Base-by-base conservation (phyloP, 2,113 vertebrate species). In the Thryonomys swinderianus region DNA sequence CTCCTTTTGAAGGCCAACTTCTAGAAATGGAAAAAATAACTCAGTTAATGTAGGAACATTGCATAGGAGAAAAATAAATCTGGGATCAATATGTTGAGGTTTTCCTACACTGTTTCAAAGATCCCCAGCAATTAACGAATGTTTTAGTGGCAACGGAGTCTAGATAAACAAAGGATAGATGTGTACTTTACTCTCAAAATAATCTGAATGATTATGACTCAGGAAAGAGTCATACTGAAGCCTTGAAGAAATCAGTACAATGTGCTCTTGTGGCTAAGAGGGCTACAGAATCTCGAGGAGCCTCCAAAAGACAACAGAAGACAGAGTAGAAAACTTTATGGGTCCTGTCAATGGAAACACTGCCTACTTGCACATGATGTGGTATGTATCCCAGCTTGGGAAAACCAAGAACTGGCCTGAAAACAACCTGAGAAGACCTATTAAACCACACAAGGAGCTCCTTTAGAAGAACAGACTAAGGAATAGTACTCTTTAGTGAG, bases 191-290 rank as follows among this genome's bases (percentile, higher is more conserved):
- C 82, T 93, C 95, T 97, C 81, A 93, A 97, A 97, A 95, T 96
- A 93, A 92, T 92, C 71, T 91, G 85, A 97, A 95, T 85, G 89
- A 95, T 96, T 95, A 97, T 97, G 97, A 97, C 96, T 97, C 97
- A 97, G 92, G 95, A 95, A 95, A 93, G 88, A 96, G 95, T 96
- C 96, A 96, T 92, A 61, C 73, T 81, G 40, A 51, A 94, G 85
- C 94, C 95, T 93, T 93, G 55, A 90, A 96, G 73, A 96, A 96
- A 95, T 96, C 48, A 88, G 34, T 62, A 96, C 93, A 97, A 90
- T 95, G 93, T 95, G 78, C 88, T 94, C 96, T 95, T 97, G 97
- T 97, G 94, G 92, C 82, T 57, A 21, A 94, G 71, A 90, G 92
- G 45, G 9, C 59, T 95, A 69, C 81, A 88, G 67, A 88, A 61